These are phyloP conservation scores for Tenthredo scrophulariae DNA, from an alignment of 2,888 invertebrate genomes.

Conservation along the genomic window DNA sequence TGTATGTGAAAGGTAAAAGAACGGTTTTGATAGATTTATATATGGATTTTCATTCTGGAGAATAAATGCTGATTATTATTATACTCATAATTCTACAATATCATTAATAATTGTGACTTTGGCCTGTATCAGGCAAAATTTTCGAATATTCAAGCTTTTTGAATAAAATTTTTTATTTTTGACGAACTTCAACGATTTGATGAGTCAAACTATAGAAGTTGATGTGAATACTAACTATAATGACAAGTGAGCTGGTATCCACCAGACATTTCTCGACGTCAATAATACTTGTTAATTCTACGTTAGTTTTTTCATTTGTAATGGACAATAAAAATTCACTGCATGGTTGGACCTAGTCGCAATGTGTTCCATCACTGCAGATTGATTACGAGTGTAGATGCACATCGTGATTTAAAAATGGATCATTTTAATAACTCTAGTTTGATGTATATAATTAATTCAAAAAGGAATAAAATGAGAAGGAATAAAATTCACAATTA, in stretches of 20 bases:
- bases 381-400: constrained; percentile 18
- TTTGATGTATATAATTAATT: constrained; percentile 29
- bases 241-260: neutral
- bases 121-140: constrained; percentile 36
- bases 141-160: neutral
- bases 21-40: constrained; percentile 32
- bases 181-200: neutral
- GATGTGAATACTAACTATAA: neutral
- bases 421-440: constrained; percentile 16
- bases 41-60: constrained; percentile 26
- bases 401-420: neutral
- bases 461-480: neutral
- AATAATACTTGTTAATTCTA: neutral
- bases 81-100: constrained; percentile 36
- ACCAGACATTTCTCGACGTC: neutral
- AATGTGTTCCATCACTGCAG: neutral
- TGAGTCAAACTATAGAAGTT: neutral
- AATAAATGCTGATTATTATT: constrained; percentile 21
- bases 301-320: neutral
- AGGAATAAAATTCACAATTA: constrained; percentile 48
- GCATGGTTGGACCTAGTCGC: constrained; percentile 10
- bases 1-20: neutral
- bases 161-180: constrained; percentile 1
- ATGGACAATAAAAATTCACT: constrained; percentile 39
- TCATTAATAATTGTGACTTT: constrained; percentile 21